phyloP scores from a whole-genome alignment of 2,888 invertebrate species.

The Erpobdella octoculata region DNA sequence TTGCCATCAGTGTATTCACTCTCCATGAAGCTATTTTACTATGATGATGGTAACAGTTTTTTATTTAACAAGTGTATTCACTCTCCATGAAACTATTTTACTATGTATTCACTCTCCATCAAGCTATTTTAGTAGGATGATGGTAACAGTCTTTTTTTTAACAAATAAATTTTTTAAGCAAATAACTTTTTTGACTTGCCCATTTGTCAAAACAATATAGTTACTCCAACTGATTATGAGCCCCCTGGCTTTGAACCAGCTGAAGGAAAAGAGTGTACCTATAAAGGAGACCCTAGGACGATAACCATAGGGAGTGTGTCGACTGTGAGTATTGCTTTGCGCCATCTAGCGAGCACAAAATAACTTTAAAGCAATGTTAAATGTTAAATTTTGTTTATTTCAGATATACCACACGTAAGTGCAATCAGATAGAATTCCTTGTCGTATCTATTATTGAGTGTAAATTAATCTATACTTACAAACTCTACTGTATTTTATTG shows the following conservation, averaged over 20 bases:
- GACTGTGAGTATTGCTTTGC: constrained; percentile 48
- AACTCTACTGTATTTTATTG: neutral
- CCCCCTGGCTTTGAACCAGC: constrained; percentile 52
- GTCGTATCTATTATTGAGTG: neutral
- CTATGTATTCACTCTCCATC: constrained; percentile 52
- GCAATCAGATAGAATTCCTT: neutral
- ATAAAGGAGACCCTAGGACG: constrained; percentile 49
- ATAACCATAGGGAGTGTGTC: constrained; percentile 51
- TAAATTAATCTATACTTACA: neutral
- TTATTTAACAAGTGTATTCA: too few species aligned
- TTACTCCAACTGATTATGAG: constrained; percentile 53
- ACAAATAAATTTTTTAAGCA: neutral
- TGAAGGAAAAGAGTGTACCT: constrained; percentile 42
- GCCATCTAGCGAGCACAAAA: too few species aligned
- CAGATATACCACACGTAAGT: neutral
- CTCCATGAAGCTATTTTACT: constrained; percentile 53
- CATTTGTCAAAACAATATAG: too few species aligned
- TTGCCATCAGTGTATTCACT: constrained; percentile 51
- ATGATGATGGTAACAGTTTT: constrained; percentile 53
- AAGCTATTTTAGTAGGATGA: constrained; percentile 53
- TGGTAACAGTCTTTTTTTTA: too few species aligned
- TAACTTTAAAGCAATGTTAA: neutral
- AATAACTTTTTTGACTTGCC: neutral
- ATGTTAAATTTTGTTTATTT: neutral
- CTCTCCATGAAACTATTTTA: constrained; percentile 36